Conservation (phyloP, 2,888 invertebrate species). For the Didymodactylos carnosus region DNA sequence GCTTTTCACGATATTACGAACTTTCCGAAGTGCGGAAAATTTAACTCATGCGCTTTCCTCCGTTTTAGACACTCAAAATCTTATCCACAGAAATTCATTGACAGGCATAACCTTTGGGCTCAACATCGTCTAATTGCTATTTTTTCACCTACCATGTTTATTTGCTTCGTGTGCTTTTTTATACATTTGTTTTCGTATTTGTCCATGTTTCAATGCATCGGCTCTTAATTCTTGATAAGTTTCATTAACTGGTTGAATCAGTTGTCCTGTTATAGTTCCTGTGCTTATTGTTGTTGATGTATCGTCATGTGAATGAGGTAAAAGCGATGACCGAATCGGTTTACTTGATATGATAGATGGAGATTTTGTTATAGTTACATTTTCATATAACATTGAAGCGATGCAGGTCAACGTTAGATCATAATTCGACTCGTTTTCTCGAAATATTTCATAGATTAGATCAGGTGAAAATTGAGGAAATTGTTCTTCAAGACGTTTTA, state of each 20-base stretch:
- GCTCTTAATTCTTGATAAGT: background rate
- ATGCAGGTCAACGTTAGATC: background rate
- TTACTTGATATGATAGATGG: background rate
- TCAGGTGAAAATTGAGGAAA: background rate
- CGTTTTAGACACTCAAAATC: too few species aligned
- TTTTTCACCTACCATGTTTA: too few species aligned
- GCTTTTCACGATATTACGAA: too few species aligned
- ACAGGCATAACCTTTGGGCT: too few species aligned
- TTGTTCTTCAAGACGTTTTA: background rate
- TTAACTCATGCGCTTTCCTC: too few species aligned
- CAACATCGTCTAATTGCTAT: too few species aligned
- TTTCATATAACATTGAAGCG: background rate
- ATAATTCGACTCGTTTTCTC: background rate
- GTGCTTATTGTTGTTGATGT: background rate
- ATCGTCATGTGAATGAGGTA: too few species aligned
- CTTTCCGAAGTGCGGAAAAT: too few species aligned
- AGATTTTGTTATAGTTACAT: background rate
- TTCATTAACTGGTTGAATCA: background rate
- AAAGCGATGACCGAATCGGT: too few species aligned
- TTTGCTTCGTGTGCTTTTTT: background rate
- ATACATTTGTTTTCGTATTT: background rate
- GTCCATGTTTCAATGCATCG: background rate
- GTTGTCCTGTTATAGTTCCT: background rate
- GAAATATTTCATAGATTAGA: background rate
- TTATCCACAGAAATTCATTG: too few species aligned